Conservation (phyloP, 1,140 invertebrate genomes). For the Pseudomyrmex concolor region DNA sequence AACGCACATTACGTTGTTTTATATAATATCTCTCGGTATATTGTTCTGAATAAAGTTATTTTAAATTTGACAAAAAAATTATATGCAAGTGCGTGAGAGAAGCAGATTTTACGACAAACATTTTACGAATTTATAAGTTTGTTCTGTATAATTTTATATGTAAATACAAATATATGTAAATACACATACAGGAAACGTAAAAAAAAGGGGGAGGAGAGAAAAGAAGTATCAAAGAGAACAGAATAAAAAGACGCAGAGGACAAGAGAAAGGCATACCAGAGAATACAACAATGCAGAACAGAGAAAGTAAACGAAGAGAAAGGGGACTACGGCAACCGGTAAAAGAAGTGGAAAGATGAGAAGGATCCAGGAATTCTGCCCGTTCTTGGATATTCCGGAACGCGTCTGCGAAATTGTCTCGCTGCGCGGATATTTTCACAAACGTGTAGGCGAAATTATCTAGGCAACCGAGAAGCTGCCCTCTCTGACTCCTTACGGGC, state of each 20-base stretch:
- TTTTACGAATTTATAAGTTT: too few relatives aligned
- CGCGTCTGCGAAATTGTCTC: slow-evolving; percentile 33
- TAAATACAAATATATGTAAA: too few relatives aligned
- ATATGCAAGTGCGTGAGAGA: neutral
- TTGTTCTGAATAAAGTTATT: neutral
- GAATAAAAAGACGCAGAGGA: neutral
- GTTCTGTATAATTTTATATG: too few relatives aligned
- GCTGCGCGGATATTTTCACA: slow-evolving; percentile 16
- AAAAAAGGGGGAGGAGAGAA: slow-evolving; percentile 12
- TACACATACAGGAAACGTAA: neutral
- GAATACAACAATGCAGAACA: neutral
- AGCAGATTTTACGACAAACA: too few relatives aligned
- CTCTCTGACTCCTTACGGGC: too few relatives aligned
- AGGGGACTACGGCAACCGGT: neutral
- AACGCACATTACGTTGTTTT: neutral
- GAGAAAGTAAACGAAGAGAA: neutral
- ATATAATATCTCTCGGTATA: neutral
- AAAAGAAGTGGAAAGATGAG: neutral
- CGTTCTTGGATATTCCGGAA: neutral
- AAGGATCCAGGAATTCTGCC: slow-evolving; percentile 7
- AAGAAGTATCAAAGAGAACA: neutral
- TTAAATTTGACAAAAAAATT: slow-evolving; percentile 1
- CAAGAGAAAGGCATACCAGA: neutral
- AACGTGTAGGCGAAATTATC: slow-evolving; percentile 25
- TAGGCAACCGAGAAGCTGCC: slow-evolving; percentile 8